phyloP scores from a whole-genome alignment of 1,140 invertebrate species.

The Nasonia longicornis region DNA sequence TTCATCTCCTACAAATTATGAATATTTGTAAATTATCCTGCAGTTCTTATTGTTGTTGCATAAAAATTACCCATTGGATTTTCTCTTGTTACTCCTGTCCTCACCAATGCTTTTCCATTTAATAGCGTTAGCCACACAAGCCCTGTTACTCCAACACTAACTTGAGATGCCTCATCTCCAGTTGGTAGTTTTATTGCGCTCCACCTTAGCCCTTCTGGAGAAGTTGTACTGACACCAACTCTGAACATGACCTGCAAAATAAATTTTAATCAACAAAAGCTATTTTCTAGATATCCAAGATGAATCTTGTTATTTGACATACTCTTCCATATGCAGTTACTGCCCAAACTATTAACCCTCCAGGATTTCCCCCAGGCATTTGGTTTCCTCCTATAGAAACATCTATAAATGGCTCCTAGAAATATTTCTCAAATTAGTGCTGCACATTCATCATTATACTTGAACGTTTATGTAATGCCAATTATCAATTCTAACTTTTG shows the following conservation, averaged over 20 bases:
- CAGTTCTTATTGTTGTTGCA: conserved; percentile 12
- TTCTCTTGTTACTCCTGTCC: conserved; percentile 82
- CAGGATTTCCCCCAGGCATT: conserved; percentile 80
- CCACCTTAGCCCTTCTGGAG: conserved; percentile 89
- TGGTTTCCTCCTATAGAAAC: conserved; percentile 86
- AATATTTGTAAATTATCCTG: conserved; percentile 19
- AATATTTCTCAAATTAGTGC: conserved; percentile 36
- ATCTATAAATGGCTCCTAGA: conserved; percentile 83
- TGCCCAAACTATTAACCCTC: conserved; percentile 87
- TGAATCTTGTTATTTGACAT: conserved; percentile 47
- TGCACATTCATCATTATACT: background rate
- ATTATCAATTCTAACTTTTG: conserved; percentile 72
- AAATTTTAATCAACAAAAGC: conserved; percentile 27
- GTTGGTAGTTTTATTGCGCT: conserved; percentile 79
- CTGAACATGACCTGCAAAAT: conserved; percentile 82
- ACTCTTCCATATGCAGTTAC: conserved; percentile 89
- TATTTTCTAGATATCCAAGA: background rate
- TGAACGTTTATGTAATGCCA: background rate
- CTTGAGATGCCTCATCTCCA: conserved; percentile 84
- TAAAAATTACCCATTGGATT: conserved; percentile 73
- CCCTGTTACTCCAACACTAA: conserved; percentile 86
- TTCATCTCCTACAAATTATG: conserved; percentile 72
- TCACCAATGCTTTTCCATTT: conserved; percentile 83
- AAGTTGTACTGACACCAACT: conserved; percentile 79
- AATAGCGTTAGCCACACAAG: conserved; percentile 87